These are phyloP conservation scores for Esox masquinongy DNA, from an alignment of 2,797 vertebrate genomes.

Conservation along the genomic window DNA sequence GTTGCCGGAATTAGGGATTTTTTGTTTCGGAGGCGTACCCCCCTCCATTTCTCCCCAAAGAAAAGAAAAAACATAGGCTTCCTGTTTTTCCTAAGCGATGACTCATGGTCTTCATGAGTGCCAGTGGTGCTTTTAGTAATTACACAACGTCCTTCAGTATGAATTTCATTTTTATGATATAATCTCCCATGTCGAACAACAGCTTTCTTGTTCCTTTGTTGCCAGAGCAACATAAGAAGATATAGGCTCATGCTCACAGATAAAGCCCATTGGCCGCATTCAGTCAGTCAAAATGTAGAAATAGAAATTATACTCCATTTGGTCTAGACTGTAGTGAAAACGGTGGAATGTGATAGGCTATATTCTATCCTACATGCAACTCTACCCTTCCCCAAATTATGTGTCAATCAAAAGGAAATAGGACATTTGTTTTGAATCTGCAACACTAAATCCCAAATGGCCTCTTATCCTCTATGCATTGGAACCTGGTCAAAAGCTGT, in stretches of 20 bases:
- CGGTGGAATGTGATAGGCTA: slow-evolving; percentile 44
- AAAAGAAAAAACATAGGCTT: slow-evolving; percentile 42
- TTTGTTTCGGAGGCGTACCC: slow-evolving; percentile 38
- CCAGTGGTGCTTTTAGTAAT: slow-evolving; percentile 66
- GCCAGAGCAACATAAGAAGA: slow-evolving; percentile 63
- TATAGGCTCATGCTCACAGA: slow-evolving; percentile 41
- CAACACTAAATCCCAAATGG: slow-evolving; percentile 24
- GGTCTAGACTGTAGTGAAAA: slow-evolving; percentile 27
- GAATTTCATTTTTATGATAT: slow-evolving; percentile 70
- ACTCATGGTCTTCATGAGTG: slow-evolving; percentile 49
- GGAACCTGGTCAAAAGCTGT: neutral
- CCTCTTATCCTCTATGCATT: neutral
- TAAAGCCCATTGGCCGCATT: slow-evolving; percentile 48
- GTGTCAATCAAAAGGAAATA: slow-evolving; percentile 37
- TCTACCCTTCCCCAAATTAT: slow-evolving; percentile 33
- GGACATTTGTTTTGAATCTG: slow-evolving; percentile 32
- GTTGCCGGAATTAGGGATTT: slow-evolving; percentile 44
- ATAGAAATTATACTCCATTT: slow-evolving; percentile 36
- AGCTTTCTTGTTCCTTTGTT: slow-evolving; percentile 62
- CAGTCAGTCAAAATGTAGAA: slow-evolving; percentile 39
- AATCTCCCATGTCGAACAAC: slow-evolving; percentile 66
- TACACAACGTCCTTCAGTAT: slow-evolving; percentile 60
- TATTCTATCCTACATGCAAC: slow-evolving; percentile 18
- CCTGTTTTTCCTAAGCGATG: slow-evolving; percentile 62
- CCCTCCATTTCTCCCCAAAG: no score